Base-by-base conservation (phyloP, 2,888 invertebrate species). In the Tortricodes alternella region DNA sequence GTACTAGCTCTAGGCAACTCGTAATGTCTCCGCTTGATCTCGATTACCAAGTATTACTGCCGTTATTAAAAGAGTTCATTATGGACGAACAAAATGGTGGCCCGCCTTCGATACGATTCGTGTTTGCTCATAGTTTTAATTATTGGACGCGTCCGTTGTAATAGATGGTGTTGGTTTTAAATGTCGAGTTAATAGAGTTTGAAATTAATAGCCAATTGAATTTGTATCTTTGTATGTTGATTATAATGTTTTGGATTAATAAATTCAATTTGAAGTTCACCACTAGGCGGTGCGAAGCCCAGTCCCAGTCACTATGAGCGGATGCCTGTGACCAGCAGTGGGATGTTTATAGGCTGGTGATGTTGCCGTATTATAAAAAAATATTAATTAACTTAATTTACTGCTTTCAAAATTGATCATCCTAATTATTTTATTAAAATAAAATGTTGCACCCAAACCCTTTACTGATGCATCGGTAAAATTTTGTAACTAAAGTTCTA, bases 1-100 rank as follows among this genome's bases (percentile, higher is more conserved):
- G 23, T 9, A 3, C 61, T 60, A 56, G 62, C 73, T 66, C 50
- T 49, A 62, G 72, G 73, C 73, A 46, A 66, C 53, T 60, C 64
- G 70, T 80, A 77, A 80, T 76, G 73, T 79, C 78, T 80, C 70
- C 72, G 70, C 79, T 74, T 69, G 70, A 68, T 74, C 75, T 72
- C 68, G 67, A 77, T 72, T 70, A 71, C 66, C 60, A 24, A 18
- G 53, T 24, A 63, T 73, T 69, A 67, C 41, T 24, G 29, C 18
- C 65, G 63, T 32, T 59, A 59, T 57, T 59, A 55, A 53, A 59
- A 55, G 49, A 68, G 59, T 72, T 79, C 79, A 79, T 76, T 75
- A 68, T 64, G 62, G 62, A 62, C 70, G 67, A 65, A 63, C 58
- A 21, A 61, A 64, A 48, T 23, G 27, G 35, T 32, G 66, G 61